Evolutionary conservation across 2,797 vertebrate genomes (phyloP).

Genomic region (Eremophila alpestris): DNA sequence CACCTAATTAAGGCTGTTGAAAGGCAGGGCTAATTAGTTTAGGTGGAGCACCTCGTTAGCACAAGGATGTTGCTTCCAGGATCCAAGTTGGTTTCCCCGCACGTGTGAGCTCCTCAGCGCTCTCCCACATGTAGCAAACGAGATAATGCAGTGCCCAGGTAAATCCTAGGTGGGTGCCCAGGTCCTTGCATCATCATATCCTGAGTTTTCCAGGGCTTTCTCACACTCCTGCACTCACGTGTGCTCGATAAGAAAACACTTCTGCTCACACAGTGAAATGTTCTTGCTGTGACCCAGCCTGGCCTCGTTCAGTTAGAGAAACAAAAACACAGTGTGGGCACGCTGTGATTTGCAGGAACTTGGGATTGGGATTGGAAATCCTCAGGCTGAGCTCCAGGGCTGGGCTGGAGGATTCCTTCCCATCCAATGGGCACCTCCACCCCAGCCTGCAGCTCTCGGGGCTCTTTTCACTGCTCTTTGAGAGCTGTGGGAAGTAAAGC

Average conservation of each 20-base stretch:
- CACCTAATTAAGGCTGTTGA: slow-evolving; percentile 66
- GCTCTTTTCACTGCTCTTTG: background rate
- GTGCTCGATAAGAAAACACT: background rate
- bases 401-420: background rate
- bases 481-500: rapidly evolving
- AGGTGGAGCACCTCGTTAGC: slow-evolving; percentile 60
- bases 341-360: background rate
- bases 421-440: rapidly evolving
- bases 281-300: background rate
- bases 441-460: background rate
- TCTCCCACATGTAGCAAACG: background rate
- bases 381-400: background rate
- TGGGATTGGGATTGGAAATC: background rate
- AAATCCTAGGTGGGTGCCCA: background rate
- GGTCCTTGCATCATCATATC: background rate
- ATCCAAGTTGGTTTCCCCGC: slow-evolving; percentile 45
- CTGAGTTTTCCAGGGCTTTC: slow-evolving; percentile 27
- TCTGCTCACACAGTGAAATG: background rate
- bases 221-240: background rate
- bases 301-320: background rate
- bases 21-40: slow-evolving; percentile 60
- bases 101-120: slow-evolving; percentile 22
- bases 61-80: slow-evolving; percentile 54
- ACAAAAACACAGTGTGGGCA: background rate
- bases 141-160: background rate